phyloP scores from a whole-genome alignment of 2,113 vertebrate genomes.

The Aldabrachelys gigantea region DNA sequence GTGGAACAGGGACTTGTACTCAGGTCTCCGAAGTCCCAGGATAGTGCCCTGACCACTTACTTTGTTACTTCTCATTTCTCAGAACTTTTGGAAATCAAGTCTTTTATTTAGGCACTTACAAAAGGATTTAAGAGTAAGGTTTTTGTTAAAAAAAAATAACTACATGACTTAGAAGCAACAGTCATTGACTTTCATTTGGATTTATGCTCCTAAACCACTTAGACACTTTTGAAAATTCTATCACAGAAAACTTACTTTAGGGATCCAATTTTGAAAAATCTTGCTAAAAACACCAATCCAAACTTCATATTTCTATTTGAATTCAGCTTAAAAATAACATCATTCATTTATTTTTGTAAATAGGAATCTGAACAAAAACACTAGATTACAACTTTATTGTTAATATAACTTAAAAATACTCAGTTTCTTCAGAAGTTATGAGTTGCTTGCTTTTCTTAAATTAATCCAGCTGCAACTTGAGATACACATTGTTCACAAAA shows the following conservation, averaged over 20 bases:
- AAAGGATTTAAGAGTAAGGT: not conserved
- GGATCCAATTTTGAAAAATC: constrained; percentile 9
- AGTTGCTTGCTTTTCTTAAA: not conserved
- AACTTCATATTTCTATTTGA: not conserved
- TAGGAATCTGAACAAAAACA: not conserved
- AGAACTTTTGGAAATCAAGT: not conserved
- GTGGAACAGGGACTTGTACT: not conserved
- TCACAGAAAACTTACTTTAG: not conserved
- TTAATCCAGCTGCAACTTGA: constrained; percentile 17
- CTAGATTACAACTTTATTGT: not conserved
- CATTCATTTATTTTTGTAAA: not conserved
- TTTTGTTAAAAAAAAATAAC: no score
- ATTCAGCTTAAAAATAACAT: not conserved
- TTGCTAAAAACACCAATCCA: not conserved
- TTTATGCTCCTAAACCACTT: not conserved
- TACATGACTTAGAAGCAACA: not conserved
- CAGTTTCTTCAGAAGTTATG: not conserved
- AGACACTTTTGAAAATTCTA: not conserved
- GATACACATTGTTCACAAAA: not conserved
- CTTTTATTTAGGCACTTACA: not conserved
- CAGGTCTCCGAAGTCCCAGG: not conserved
- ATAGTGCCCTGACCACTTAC: not conserved
- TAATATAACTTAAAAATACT: not conserved
- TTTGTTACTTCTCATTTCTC: not conserved
- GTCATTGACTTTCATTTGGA: not conserved